A percentile compares a stretch with the other conserved stretches of the same genome.
These are phyloP conservation scores for Neelides sp. DNA, from an alignment of 1,140 invertebrate species.

Conservation along the genomic window DNA sequence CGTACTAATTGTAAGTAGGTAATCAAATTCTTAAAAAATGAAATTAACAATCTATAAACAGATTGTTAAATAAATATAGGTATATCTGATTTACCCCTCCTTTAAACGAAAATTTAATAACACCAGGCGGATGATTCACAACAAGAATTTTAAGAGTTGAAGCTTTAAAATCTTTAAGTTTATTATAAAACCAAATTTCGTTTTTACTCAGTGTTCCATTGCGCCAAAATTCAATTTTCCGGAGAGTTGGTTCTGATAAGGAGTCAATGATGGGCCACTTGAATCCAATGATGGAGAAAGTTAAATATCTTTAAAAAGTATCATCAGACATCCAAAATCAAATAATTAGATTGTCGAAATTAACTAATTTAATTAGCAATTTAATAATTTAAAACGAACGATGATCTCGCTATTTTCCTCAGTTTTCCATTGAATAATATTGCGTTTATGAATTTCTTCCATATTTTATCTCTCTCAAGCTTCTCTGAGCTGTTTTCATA, in stretches of 20 bases:
- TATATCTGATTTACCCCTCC: not conserved
- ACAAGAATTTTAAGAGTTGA: slow-evolving; percentile 20
- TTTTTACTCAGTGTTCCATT: slow-evolving; percentile 10
- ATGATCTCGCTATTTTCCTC: slow-evolving; percentile 6
- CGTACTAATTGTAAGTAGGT: slow-evolving; percentile 11
- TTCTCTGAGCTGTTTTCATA: slow-evolving; percentile 13
- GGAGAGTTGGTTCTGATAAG: slow-evolving; percentile 1
- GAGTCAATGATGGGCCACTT: slow-evolving; percentile 20
- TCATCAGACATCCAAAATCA: not conserved
- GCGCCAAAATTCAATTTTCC: slow-evolving; percentile 26
- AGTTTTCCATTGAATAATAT: slow-evolving; percentile 25
- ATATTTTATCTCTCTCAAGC: slow-evolving; percentile 23
- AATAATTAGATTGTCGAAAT: not conserved
- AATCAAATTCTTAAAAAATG: not conserved
- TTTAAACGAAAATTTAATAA: slow-evolving; percentile 21
- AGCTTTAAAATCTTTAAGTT: slow-evolving; percentile 21
- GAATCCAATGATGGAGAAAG: slow-evolving; percentile 19
- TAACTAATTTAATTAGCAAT: not conserved
- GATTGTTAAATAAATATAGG: slow-evolving; percentile 1
- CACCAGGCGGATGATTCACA: slow-evolving; percentile 29
- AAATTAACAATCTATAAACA: not conserved
- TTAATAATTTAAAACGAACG: slow-evolving; percentile 1
- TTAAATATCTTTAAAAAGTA: slow-evolving; percentile 10
- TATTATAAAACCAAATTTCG: slow-evolving; percentile 22
- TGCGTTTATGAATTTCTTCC: slow-evolving; percentile 28